These are phyloP conservation scores for Lagocephalus sceleratus DNA, from an alignment of 2,797 vertebrate genomes.

Conservation along the genomic window DNA sequence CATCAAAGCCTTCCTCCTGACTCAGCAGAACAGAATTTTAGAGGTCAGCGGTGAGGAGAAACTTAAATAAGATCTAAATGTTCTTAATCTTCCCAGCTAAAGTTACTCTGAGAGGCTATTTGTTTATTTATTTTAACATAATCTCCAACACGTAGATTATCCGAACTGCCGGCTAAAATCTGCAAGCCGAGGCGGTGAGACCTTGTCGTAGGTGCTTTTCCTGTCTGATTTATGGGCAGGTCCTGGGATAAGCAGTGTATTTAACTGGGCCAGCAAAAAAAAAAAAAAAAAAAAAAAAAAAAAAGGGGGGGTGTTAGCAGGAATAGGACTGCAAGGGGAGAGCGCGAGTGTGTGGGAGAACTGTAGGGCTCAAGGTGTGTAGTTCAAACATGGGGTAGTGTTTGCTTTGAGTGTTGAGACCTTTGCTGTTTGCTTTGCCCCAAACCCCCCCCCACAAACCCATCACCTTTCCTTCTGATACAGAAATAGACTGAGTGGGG, in stretches of 20 bases:
- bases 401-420: conserved; percentile 74
- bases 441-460: conserved; percentile 35
- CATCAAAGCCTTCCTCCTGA: conserved; percentile 22
- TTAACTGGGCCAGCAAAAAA: conserved; percentile 60
- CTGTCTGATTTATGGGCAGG: conserved; percentile 69
- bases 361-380: conserved; percentile 66
- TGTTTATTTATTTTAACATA: conserved; percentile 37
- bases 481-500: conserved; percentile 66
- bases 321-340: conserved; percentile 56
- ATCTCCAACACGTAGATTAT: conserved; percentile 36
- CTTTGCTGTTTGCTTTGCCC: conserved; percentile 72
- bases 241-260: conserved; percentile 68
- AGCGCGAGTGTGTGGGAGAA: conserved; percentile 67
- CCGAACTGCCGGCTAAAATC: conserved; percentile 37
- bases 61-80: too few relatives aligned
- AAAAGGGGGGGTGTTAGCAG: conserved; percentile 47
- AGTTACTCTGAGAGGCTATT: conserved; percentile 39
- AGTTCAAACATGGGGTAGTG: conserved; percentile 78
- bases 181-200: conserved; percentile 63
- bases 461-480: conserved; percentile 63
- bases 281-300: too few relatives aligned
- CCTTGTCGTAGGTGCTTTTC: conserved; percentile 69
- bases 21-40: conserved; percentile 15
- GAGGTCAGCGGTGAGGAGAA: too few relatives aligned
- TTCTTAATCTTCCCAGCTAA: background rate